A percentile compares a stretch with the other conserved stretches of the same genome.
phyloP scores from a whole-genome alignment of 2,113 vertebrate species.

The Clarias magur region DNA sequence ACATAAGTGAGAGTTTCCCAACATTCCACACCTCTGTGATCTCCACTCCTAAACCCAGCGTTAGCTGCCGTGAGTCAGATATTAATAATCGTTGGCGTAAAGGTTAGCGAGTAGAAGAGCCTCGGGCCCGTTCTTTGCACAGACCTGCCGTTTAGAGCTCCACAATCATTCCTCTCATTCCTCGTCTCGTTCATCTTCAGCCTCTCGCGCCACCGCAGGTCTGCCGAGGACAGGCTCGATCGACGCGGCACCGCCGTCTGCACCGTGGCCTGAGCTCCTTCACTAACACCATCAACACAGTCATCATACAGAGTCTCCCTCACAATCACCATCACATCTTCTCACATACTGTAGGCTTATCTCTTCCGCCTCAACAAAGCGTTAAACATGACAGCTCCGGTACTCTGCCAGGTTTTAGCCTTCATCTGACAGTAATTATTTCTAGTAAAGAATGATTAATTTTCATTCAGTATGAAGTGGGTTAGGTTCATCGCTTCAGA shows the following conservation, averaged over 20 bases:
- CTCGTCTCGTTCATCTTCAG: constrained; percentile 66
- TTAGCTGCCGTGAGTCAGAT: neutral
- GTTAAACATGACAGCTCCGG: too few species aligned
- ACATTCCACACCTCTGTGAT: neutral
- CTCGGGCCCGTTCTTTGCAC: constrained; percentile 69
- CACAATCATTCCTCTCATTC: constrained; percentile 74
- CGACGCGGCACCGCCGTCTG: too few species aligned
- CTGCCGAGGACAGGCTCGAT: constrained; percentile 51
- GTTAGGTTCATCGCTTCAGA: neutral
- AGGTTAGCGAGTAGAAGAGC: constrained; percentile 45
- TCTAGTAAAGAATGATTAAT: neutral
- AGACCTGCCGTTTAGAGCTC: constrained; percentile 73
- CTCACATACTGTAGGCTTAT: neutral
- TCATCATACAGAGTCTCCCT: neutral
- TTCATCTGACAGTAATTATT: neutral
- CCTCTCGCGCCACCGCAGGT: constrained; percentile 53
- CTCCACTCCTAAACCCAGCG: neutral
- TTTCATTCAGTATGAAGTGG: neutral
- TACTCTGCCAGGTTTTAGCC: neutral
- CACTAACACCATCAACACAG: neutral
- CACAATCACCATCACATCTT: neutral
- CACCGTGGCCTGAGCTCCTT: neutral
- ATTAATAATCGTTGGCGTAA: constrained; percentile 25
- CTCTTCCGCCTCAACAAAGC: neutral
- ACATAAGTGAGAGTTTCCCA: constrained; percentile 15